Evolutionary conservation across 2,888 invertebrate species (phyloP).

Genomic region (Branchipolynoe longqiensis): DNA sequence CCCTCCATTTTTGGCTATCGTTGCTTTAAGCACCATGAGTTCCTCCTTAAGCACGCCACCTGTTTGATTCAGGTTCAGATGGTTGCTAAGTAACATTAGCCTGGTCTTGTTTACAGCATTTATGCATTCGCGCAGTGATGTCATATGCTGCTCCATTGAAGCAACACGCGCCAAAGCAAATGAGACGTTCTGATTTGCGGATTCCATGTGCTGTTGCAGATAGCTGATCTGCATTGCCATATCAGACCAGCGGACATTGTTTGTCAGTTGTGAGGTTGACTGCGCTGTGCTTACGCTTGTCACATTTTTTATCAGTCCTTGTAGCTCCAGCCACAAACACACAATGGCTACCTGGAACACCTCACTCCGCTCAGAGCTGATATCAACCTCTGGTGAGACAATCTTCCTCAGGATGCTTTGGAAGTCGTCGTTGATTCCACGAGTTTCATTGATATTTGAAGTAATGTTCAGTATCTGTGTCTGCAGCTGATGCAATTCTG

Average conservation of each 20-base stretch:
- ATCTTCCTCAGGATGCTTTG: not conserved
- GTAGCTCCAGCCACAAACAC: constrained; percentile 14
- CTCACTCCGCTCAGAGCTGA: not conserved
- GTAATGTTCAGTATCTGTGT: not conserved
- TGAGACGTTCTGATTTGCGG: constrained; percentile 13
- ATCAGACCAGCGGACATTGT: not conserved
- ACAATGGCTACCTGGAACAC: constrained; percentile 4
- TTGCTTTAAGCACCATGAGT: not conserved
- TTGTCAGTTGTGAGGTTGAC: not conserved
- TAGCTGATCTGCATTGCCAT: not conserved
- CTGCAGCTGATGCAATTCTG: not conserved
- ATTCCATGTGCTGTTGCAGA: not conserved
- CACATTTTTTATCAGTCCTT: constrained; percentile 3
- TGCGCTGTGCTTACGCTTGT: not conserved
- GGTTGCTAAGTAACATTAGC: too few relatives aligned
- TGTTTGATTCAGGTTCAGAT: not conserved
- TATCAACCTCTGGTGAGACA: not conserved
- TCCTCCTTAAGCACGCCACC: not conserved
- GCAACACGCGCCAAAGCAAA: not conserved
- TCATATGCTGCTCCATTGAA: not conserved
- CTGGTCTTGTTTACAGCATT: not conserved
- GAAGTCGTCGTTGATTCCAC: not conserved
- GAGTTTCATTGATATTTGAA: not conserved
- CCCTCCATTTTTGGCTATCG: not conserved
- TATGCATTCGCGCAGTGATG: not conserved